These are phyloP conservation scores for Indicator indicator DNA, from an alignment of 2,113 vertebrate genomes.

Conservation along the genomic window DNA sequence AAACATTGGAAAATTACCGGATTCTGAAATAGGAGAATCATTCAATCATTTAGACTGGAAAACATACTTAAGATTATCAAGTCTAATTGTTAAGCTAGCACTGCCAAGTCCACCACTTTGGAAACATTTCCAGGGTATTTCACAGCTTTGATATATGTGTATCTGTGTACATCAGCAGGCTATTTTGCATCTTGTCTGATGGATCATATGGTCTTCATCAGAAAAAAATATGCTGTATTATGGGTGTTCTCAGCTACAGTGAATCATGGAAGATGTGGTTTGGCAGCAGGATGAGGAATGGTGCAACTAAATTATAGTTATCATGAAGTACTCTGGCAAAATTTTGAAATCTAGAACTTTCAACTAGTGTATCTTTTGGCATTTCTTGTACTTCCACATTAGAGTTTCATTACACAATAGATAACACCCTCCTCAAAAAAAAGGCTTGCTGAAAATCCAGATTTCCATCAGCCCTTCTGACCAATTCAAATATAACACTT, in stretches of 20 bases:
- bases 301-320: background rate
- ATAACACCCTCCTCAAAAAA: rapidly evolving
- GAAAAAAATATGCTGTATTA: background rate
- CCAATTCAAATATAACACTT: background rate
- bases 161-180: background rate
- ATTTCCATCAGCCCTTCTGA: background rate
- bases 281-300: background rate
- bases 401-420: background rate
- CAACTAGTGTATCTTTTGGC: background rate
- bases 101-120: background rate
- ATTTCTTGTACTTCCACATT: background rate
- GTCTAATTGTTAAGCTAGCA: background rate
- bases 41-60: background rate
- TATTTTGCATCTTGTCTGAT: background rate
- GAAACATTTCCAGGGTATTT: background rate
- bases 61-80: background rate
- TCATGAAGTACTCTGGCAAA: background rate
- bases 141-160: rapidly evolving
- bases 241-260: background rate
- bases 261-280: background rate
- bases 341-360: background rate
- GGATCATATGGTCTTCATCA: background rate
- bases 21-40: background rate
- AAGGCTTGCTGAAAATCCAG: background rate
- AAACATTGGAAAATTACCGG: background rate